Base-by-base conservation (phyloP, 2,888 invertebrate species). In the Athripsodes cinereus region DNA sequence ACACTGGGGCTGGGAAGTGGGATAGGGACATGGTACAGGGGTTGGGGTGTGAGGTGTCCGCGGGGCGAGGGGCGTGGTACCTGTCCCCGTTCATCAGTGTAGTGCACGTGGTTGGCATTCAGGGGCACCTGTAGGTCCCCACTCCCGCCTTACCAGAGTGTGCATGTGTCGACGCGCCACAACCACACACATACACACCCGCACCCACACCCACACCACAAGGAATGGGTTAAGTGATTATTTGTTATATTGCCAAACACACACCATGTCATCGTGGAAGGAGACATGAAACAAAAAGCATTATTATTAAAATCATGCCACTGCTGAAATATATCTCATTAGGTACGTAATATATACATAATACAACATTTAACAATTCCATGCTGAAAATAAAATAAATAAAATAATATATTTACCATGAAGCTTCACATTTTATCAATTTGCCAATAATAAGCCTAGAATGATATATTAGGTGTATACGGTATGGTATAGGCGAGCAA, bases 61-160 rank as follows among this genome's bases (percentile, higher is more conserved):
- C 22, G 18, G 47, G 20, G 47, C 2, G 47, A 16, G 47, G 18
- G 2, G 34, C 20, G 50, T 16, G 56, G 82, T 91, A 93, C 93
- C 93, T 93, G 92, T 87, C 91, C 92, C 84, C 90, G 89, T 80
- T 90, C 89, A 84, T 93, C 93, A 83, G 92, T 92, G 88, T 93
- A 93, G 84, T 89, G 88, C 83, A 93, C 92, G 85, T 88, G 91
- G 78, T 89, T 89, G 84, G 91, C 92, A 82, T 93, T 93, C 80
- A 86, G 83, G 75, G 90, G 88, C 82, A 88, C 57, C 52, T 47
- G 84, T 87, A 81, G 74, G 71, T 20, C 50, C 49, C 31, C 51
- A 18, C 22, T 51, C 56, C 21, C 50, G 22, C 35, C 52, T 52
- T 34, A 47, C 49, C 40, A 20, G 40, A 16, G 52, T 16, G 35